Percentiles rank a stretch among this genome's conserved stretches.
phyloP scores from a whole-genome alignment of 2,888 invertebrate genomes.

The Ischnura elegans region DNA sequence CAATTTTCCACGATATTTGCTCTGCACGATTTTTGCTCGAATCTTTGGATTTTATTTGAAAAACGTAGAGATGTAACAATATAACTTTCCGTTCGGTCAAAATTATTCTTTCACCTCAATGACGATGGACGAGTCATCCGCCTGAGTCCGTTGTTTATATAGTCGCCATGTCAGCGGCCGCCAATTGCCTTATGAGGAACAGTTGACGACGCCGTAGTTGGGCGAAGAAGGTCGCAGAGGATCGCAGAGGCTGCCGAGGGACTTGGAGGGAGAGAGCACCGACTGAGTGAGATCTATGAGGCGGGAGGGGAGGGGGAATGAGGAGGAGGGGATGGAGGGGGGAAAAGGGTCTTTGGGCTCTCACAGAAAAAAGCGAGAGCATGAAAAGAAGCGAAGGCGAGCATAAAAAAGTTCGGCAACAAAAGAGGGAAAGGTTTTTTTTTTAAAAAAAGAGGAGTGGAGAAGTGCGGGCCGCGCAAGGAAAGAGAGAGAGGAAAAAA shows the following conservation, averaged over 20 bases:
- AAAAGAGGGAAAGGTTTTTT: constrained; percentile 46
- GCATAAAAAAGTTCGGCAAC: constrained; percentile 58
- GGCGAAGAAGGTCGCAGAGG: not conserved
- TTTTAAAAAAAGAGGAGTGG: constrained; percentile 34
- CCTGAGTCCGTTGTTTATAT: not conserved
- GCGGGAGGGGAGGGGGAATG: not conserved
- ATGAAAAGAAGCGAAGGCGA: constrained; percentile 10
- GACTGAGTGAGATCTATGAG: not conserved
- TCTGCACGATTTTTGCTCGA: too few species aligned
- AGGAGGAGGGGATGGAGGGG: not conserved
- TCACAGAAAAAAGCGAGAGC: constrained; percentile 1
- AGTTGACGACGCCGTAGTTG: not conserved
- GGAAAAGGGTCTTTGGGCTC: not conserved
- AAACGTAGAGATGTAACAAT: too few species aligned
- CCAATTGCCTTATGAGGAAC: too few species aligned
- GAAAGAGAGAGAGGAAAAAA: not conserved
- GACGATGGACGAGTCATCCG: too few species aligned
- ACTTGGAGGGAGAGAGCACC: not conserved
- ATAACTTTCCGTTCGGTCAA: too few species aligned
- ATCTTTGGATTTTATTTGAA: too few species aligned
- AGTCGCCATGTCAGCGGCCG: too few species aligned
- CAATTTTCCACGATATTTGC: too few species aligned
- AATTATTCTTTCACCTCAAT: too few species aligned
- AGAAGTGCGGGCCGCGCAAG: too few species aligned
- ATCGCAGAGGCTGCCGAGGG: not conserved